Evolutionary conservation across 2,888 invertebrate species (phyloP), one percentile per base, ranked within the genome.

Genomic region (Heteromyza rotundicornis): DNA sequence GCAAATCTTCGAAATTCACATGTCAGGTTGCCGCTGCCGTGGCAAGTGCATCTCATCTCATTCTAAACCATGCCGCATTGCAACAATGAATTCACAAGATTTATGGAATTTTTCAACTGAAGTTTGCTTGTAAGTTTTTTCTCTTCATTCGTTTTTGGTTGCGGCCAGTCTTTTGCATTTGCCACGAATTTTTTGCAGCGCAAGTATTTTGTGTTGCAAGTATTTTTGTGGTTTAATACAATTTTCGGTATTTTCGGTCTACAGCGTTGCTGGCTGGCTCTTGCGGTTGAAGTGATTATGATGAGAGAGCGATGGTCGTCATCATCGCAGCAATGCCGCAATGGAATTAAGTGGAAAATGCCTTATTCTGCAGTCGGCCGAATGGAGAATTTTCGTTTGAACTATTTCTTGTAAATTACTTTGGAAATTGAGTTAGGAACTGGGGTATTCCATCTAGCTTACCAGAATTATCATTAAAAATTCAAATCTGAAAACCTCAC

Each of bases 1-100:
- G 73, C 72, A 76, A 77, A 76, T 77, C 75, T 76, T 73, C 75
- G 73, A 76, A 76, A 76, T 76, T 76, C 77, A 76, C 77, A 77
- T 76, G 76, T 76, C 76, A 72, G 69, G 70, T 70, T 68, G 58
- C 47, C 57, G 53, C 62, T 53, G 49, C 57, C 54, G 64, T 54
- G 62, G 59, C 68, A 64, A 64, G 64, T 63, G 36, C 53, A 47
- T 35, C 35, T 24, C 27, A 49, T 62, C 32, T 51, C 50, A 49
- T 23, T 12, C 2, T 16, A 12, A 35, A 32, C 35, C 14, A 19
- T 10, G 57, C 55, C 19, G 66, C 68, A 75, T 71, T 73, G 68
- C 68, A 62, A 64, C 68, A 62, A 60, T 62, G 74, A 51, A 55
- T 65, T 72, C 70, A 76, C 75, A 76, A 76, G 77, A 76, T 76